Evolutionary conservation across 2,113 vertebrate species (phyloP), one percentile per base, ranked within the genome.

Genomic region (Sturnira hondurensis): DNA sequence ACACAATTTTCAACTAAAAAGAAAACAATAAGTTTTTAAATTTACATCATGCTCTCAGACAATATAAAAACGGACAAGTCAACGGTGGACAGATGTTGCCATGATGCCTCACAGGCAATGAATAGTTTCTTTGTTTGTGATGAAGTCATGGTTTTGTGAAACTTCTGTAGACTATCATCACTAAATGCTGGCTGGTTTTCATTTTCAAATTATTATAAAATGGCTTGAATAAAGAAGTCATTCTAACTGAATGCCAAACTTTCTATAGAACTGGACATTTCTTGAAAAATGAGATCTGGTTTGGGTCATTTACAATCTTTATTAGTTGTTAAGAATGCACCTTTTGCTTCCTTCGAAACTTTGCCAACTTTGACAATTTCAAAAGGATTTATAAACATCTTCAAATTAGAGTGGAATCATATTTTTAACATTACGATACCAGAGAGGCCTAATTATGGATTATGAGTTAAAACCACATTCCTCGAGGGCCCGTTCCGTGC

Each of bases 161-260:
- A 70, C 89, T 97, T 97, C 93, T 95, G 78, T 91, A 73, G 94
- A 93, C 87, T 94, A 96, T 91, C 96, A 97, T 96, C 95, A 89
- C 89, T 96, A 96, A 97, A 97, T 86, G 85, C 93, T 94, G 89
- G 38, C 95, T 97, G 81, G 24, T 96, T 97, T 98, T 96, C 97
- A 93, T 97, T 95, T 97, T 91, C 77, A 96, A 98, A 89, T 97
- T 94, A 93, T 81, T 97, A 76, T 28, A 73, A 92, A 97, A 96
- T n/a, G 91, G 85, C 0, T 0, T 87, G 61, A 94, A 94, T 96
- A 96, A 95, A 95, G 86, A 89, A 92, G 78, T 78, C 78, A 89
- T 95, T 89, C 50, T 92, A 92, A 92, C 33, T 67, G 50, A 96
- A 96, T 97, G 97, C 97, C 96, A 98, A 98, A 86, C 89, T 97